Evolutionary conservation across 2,888 invertebrate species (phyloP).

Genomic region (Sialis lutaria): DNA sequence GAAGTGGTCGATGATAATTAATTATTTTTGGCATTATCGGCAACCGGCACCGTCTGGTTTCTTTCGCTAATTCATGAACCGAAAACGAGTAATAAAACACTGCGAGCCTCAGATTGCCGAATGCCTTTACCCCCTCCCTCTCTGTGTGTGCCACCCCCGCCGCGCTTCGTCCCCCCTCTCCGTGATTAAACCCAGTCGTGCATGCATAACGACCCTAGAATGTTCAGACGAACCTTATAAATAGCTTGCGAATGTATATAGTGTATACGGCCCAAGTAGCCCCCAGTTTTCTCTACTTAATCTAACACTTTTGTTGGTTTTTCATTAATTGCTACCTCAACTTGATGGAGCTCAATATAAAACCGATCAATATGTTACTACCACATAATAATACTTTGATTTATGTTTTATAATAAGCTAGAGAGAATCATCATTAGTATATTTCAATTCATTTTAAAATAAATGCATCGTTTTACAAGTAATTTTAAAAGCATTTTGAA

Average conservation of each 20-base stretch:
- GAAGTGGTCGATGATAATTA: slow-evolving; percentile 45
- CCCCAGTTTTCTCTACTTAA: slow-evolving; percentile 1
- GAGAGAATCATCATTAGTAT: too few relatives aligned
- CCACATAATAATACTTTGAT: too few relatives aligned
- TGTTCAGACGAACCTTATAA: slow-evolving; percentile 9
- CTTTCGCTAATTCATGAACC: slow-evolving; percentile 51
- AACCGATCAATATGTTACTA: too few relatives aligned
- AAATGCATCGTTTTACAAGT: too few relatives aligned
- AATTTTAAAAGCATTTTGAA: too few relatives aligned
- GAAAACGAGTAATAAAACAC: slow-evolving; percentile 30
- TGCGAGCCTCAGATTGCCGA: slow-evolving; percentile 5
- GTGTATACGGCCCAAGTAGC: not conserved
- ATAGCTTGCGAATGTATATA: slow-evolving; percentile 6
- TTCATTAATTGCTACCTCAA: not conserved
- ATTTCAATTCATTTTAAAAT: too few relatives aligned
- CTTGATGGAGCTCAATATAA: too few relatives aligned
- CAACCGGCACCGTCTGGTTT: slow-evolving; percentile 32
- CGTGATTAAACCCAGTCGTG: slow-evolving; percentile 22
- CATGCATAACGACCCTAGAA: slow-evolving; percentile 17
- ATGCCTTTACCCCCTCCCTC: slow-evolving; percentile 1
- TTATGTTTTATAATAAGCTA: too few relatives aligned
- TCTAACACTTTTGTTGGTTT: slow-evolving; percentile 4
- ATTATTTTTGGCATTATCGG: slow-evolving; percentile 58
- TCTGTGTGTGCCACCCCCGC: not conserved
- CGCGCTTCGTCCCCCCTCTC: slow-evolving; percentile 4